These are phyloP conservation scores for Drosophila quinaria DNA, from an alignment of 2,888 invertebrate genomes.

Conservation along the genomic window DNA sequence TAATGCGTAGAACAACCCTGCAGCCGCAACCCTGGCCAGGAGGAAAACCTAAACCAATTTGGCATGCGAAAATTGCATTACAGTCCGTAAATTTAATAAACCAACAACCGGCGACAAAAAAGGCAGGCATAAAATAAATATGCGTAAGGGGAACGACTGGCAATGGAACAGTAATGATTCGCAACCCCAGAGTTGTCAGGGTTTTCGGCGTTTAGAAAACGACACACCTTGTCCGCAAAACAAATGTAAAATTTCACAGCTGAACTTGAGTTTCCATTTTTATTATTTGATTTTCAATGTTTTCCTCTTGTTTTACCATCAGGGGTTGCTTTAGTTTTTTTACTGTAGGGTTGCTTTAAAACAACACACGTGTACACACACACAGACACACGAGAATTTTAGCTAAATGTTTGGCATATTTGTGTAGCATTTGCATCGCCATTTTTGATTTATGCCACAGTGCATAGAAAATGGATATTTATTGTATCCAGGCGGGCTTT, in stretches of 20 bases:
- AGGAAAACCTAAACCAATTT: conserved; percentile 69
- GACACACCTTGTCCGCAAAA: conserved; percentile 33
- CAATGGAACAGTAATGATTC: conserved; percentile 21
- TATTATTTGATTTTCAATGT: conserved; percentile 15
- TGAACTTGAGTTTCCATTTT: conserved; percentile 41
- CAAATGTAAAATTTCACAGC: conserved; percentile 58
- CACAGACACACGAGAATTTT: conserved; percentile 21
- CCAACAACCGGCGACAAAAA: conserved; percentile 35
- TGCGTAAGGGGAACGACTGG: conserved; percentile 38
- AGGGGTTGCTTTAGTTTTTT: conserved; percentile 43
- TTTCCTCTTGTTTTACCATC: conserved; percentile 3
- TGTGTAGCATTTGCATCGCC: conserved; percentile 73
- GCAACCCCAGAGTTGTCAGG: conserved; percentile 48
- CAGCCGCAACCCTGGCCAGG: conserved; percentile 63
- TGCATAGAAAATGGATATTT: conserved; percentile 69
- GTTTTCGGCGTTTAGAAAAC: conserved; percentile 22
- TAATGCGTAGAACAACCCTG: conserved; percentile 62
- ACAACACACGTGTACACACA: conserved; percentile 18
- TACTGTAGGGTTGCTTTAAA: conserved; percentile 31
- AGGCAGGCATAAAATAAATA: conserved; percentile 8
- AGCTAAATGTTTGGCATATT: conserved; percentile 72
- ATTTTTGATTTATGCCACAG: conserved; percentile 76
- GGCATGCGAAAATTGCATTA: conserved; percentile 78
- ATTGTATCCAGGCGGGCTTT: conserved; percentile 41
- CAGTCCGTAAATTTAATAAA: conserved; percentile 74